Base-by-base conservation (phyloP, 2,113 vertebrate species). In the Lepisosteus osseus region DNA sequence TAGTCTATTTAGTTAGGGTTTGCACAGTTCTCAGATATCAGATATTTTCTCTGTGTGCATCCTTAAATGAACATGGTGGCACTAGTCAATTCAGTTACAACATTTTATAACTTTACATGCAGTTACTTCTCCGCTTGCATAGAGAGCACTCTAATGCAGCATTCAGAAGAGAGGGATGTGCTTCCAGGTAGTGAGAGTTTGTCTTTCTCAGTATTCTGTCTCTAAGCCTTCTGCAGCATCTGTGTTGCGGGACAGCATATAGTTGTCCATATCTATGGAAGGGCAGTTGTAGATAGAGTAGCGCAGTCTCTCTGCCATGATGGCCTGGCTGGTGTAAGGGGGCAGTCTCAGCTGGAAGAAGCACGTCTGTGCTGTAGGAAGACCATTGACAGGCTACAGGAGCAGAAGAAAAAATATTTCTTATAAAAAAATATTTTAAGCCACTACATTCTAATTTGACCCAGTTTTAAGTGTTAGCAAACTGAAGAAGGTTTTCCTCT, bases 181-280 rank as follows among this genome's bases (percentile, higher is more conserved):
- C 65, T 77, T 76, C 69, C 72, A 63, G 56, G 44, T 77, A 57
- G 69, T 40, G 45, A n/a, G 9, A 44, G 72, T 51, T 29, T 42
- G 29, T 62, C 42, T 43, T 47, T 54, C 42, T 93, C 77, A 92
- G 77, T 90, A 90, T 61, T 93, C 91, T 0, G 83, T 83, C 79
- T 88, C 91, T 2, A 90, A 92, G 77, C 85, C 88, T 72, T 92
- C 91, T 3, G 84, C 85, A 1, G 87, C 81, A 3, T 93, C 92
- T 0, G 89, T 91, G 86, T 93, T 92, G 79, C 92, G 89, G 3
- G 91, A 91, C 77, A 93, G 85, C 92, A 93, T 93, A 85, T 93
- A 93, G 85, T 92, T 93, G 84, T 93, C 92, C 92, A 93, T 93
- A 83, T 93, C 92, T 69, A 93, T 93, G 65, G 91, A 93, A 71